These are phyloP conservation scores for Solenodon paradoxus DNA, from an alignment of 2,113 vertebrate genomes.

Conservation along the genomic window DNA sequence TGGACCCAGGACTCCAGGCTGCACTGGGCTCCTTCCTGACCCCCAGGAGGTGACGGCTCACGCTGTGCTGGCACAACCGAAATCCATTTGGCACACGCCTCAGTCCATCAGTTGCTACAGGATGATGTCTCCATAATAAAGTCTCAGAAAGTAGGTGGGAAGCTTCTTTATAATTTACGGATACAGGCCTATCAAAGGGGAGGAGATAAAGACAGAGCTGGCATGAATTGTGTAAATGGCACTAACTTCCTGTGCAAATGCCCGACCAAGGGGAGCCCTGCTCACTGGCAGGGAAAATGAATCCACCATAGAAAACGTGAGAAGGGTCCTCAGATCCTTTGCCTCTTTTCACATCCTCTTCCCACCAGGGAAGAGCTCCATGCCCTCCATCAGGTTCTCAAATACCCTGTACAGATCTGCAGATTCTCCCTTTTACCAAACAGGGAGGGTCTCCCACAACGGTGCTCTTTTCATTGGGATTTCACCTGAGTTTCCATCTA, in stretches of 20 bases:
- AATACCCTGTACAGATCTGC: neutral
- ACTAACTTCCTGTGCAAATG: neutral
- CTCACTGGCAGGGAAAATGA: neutral
- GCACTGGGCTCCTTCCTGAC: neutral
- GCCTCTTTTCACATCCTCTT: neutral
- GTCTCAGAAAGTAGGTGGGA: neutral
- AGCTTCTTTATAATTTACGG: neutral
- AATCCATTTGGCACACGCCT: neutral
- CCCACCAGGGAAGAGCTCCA: neutral
- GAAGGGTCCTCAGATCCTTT: neutral
- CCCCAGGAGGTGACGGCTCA: fast-evolving
- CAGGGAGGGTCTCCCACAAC: neutral
- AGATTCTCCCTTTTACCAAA: neutral
- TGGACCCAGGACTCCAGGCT: neutral
- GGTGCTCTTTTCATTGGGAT: neutral
- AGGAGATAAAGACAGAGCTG: neutral
- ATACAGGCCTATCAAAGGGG: neutral
- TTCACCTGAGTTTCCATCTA: neutral
- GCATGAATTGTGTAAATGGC: neutral
- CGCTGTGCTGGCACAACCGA: neutral
- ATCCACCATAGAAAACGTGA: neutral
- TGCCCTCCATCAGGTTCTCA: neutral
- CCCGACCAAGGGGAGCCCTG: neutral
- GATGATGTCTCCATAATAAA: neutral
- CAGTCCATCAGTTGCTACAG: neutral